Evolutionary conservation across 2,113 vertebrate genomes (phyloP).

Genomic region (Oncorhynchus clarkii): DNA sequence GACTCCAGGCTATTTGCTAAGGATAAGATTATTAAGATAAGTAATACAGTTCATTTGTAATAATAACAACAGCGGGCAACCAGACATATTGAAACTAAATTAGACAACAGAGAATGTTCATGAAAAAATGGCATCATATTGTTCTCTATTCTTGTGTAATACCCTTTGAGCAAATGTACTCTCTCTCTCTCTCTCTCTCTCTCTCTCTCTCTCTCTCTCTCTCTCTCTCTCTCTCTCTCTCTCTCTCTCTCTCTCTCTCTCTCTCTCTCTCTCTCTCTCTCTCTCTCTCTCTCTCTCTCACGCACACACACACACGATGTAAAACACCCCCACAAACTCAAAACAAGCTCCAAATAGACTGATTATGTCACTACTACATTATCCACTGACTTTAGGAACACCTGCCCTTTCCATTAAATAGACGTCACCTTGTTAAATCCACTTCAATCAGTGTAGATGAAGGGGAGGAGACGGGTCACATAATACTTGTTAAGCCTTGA

Average conservation of each 20-base stretch:
- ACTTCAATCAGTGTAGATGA: too few relatives aligned
- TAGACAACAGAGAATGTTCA: background rate
- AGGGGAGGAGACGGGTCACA: too few relatives aligned
- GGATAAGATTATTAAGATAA: background rate
- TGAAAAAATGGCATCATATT: background rate
- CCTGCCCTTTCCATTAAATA: too few relatives aligned
- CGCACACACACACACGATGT: too few relatives aligned
- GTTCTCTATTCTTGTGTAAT: background rate
- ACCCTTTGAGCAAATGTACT: background rate
- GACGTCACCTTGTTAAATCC: too few relatives aligned
- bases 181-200: slow-evolving; percentile 1
- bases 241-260: slow-evolving; percentile 1
- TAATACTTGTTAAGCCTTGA: too few relatives aligned
- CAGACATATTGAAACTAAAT: background rate
- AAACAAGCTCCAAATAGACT: too few relatives aligned
- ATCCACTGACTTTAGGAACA: too few relatives aligned
- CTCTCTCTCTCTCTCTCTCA: slow-evolving; percentile 5
- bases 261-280: background rate
- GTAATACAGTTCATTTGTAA: background rate
- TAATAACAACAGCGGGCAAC: background rate
- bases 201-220: background rate
- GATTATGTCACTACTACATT: too few relatives aligned
- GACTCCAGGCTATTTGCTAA: background rate
- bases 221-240: too few relatives aligned
- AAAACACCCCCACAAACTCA: too few relatives aligned